Evolutionary conservation across 1,140 invertebrate genomes (phyloP), one percentile per base, ranked within the genome.

Genomic region (Neomicropteryx cornuta): DNA sequence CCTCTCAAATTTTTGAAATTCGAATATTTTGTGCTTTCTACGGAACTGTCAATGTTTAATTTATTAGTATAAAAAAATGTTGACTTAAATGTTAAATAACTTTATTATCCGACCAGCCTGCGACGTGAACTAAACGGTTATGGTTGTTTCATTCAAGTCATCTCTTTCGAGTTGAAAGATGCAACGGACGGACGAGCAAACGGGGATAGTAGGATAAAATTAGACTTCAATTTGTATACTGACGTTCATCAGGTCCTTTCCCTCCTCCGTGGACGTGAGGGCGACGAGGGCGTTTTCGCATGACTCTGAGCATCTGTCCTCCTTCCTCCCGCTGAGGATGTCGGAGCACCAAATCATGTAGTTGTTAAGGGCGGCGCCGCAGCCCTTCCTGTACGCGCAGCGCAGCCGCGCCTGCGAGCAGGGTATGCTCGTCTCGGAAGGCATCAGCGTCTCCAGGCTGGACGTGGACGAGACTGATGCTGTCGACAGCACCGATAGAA

Each of bases 271-370:
- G 20, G 80, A 83, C 0, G 76, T 82, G 13, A 87, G 66, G 0
- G 81, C 81, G 29, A 87, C 82, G 5, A 87, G 68, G 1, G 83
- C 79, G 52, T 81, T 71, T 42, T 78, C 73, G 54, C 84, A 87
- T 14, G 69, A 59, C 47, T 80, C 74, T 0, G 82, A 76, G 53
- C 85, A 87, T n/a, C n/a, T n/a, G 13, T 60, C 46, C 13, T 46
- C 53, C 17, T 54, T 51, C 11, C 67, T 62, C 18, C 71, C 71
- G 18, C 72, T 62, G 32, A 86, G 68, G 10, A 84, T 72, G 10
- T 72, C 71, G 2, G 75, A 75, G 52, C 84, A 88, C 33, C 75
- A 72, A 17, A 76, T 56, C 56, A 87, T 66, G 60, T 87, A 87
- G 49, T 77, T 78, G 50, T 77, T 73, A 29, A 88, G 67, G 2